Evolutionary conservation across 2,113 vertebrate genomes (phyloP).

Genomic region (Sturnira hondurensis): DNA sequence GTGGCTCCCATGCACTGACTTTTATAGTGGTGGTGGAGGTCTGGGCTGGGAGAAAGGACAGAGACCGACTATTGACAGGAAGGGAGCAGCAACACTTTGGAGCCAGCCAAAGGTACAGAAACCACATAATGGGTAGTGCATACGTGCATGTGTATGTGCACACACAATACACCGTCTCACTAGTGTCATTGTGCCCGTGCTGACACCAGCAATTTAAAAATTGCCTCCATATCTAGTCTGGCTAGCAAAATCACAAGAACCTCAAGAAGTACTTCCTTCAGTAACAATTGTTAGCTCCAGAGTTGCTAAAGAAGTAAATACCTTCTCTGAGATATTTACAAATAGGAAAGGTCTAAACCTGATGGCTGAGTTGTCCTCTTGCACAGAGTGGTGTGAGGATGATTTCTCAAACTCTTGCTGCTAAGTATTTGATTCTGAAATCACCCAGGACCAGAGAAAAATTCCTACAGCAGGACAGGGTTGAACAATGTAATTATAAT

Average conservation of each 20-base stretch:
- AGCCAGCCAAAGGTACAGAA: neutral
- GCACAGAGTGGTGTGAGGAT: neutral
- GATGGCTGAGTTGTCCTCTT: neutral
- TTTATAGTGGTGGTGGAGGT: neutral
- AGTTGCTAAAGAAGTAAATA: neutral
- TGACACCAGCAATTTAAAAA: neutral
- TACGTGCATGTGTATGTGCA: too few relatives aligned
- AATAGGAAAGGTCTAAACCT: neutral
- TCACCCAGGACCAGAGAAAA: constrained; percentile 17
- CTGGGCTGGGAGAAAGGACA: neutral
- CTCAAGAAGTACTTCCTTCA: neutral
- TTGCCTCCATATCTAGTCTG: neutral
- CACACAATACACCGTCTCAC: neutral
- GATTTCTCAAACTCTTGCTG: neutral
- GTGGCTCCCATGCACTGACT: neutral
- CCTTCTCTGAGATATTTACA: neutral
- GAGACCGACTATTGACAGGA: neutral
- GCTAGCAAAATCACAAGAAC: neutral
- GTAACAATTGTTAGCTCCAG: neutral
- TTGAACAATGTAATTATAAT: constrained; percentile 44
- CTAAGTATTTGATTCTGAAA: constrained; percentile 16
- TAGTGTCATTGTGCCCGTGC: neutral
- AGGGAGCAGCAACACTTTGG: neutral
- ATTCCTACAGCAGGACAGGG: neutral
- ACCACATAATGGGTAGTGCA: neutral